A percentile compares a stretch with the other conserved stretches of the same genome.
phyloP scores from a whole-genome alignment of 2,113 vertebrate species.

The Chrysochloris asiatica region DNA sequence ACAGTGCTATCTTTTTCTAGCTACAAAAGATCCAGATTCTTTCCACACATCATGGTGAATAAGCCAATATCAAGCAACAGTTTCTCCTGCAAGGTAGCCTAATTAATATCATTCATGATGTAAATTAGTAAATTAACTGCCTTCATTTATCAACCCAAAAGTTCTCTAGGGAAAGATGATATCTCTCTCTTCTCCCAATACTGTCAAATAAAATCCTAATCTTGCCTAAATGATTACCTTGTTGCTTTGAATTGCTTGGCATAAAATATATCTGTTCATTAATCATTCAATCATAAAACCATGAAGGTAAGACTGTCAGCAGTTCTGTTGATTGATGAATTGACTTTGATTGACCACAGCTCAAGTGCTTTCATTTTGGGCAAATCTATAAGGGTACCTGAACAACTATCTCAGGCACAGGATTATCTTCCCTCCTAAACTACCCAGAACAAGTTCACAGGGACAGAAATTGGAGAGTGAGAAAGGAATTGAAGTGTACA shows the following conservation, averaged over 20 bases:
- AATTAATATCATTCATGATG: not conserved
- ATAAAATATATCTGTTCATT: slow-evolving; percentile 54
- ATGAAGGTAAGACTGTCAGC: slow-evolving; percentile 53
- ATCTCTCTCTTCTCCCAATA: not conserved
- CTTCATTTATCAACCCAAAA: not conserved
- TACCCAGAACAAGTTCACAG: not conserved
- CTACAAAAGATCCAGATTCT: not conserved
- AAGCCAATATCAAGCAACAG: not conserved
- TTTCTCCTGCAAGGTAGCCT: not conserved
- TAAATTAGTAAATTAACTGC: slow-evolving; percentile 4
- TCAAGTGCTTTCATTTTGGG: not conserved
- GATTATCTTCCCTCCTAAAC: not conserved
- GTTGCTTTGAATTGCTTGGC: slow-evolving; percentile 55
- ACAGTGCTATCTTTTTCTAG: not conserved
- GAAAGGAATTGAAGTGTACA: not conserved
- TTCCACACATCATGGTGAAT: not conserved
- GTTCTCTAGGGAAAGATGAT: not conserved
- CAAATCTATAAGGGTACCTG: not conserved
- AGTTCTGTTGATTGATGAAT: slow-evolving; percentile 54
- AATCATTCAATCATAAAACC: slow-evolving; percentile 49
- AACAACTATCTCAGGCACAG: not conserved
- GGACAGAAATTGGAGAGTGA: not conserved
- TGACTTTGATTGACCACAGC: slow-evolving; percentile 23
- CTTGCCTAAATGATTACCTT: slow-evolving; percentile 64
- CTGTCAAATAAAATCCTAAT: slow-evolving; percentile 66